phyloP scores from a whole-genome alignment of 1,140 invertebrate genomes.

The Nebria ingens region DNA sequence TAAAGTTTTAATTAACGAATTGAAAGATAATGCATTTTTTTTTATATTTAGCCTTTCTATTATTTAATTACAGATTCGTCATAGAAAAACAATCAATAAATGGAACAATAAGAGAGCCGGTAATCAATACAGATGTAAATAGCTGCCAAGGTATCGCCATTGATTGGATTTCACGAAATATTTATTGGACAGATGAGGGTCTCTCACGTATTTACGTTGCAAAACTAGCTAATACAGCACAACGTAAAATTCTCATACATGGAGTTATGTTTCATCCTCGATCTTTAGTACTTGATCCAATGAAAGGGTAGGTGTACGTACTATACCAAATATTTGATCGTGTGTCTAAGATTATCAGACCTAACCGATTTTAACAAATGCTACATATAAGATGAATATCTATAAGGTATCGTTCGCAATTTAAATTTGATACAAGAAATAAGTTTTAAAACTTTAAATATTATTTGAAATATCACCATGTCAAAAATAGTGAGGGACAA shows the following conservation, averaged over 20 bases:
- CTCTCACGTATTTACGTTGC: constrained; percentile 50
- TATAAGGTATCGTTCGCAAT: no score
- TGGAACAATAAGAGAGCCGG: constrained; percentile 48
- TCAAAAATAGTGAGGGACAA: no score
- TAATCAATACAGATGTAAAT: constrained; percentile 53
- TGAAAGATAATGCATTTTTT: no score
- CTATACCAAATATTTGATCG: not conserved
- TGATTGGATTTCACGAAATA: constrained; percentile 68
- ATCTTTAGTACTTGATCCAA: constrained; percentile 59
- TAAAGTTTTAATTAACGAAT: no score
- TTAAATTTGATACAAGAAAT: no score
- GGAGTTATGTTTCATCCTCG: constrained; percentile 46
- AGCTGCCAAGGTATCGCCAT: constrained; percentile 61
- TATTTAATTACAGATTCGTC: constrained; percentile 38
- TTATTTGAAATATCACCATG: no score
- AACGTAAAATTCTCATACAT: constrained; percentile 42
- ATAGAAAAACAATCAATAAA: constrained; percentile 73
- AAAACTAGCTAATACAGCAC: constrained; percentile 40
- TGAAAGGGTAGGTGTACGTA: constrained; percentile 36
- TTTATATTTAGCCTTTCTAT: no score
- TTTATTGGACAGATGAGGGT: constrained; percentile 73
- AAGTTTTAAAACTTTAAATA: no score
- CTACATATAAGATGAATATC: no score
- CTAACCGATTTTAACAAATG: no score
- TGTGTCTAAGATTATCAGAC: no score